A percentile compares a stretch with the other conserved stretches of the same genome.
These are phyloP conservation scores for Phrynocephalus versicolor DNA, from an alignment of 2,113 vertebrate genomes.

Conservation along the genomic window DNA sequence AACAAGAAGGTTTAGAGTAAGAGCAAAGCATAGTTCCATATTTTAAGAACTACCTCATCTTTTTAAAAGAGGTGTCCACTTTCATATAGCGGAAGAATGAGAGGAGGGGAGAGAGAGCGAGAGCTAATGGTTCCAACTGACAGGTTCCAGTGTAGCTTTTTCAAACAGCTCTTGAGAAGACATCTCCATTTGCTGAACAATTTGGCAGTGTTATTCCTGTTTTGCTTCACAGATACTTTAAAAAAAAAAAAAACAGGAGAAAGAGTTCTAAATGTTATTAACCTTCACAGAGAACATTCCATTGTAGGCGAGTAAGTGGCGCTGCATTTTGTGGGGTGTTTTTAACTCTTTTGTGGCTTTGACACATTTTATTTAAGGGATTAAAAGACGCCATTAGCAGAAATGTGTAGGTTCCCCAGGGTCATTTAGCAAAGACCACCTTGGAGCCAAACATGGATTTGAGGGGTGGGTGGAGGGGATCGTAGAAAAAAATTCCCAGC, in stretches of 20 bases:
- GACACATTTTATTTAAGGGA: constrained; percentile 39
- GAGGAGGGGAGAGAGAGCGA: neutral
- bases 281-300: constrained; percentile 24
- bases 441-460: neutral
- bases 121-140: neutral
- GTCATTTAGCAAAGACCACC: constrained; percentile 19
- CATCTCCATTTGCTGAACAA: constrained; percentile 13
- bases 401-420: constrained; percentile 33
- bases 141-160: neutral
- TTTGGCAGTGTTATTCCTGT: neutral
- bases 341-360: constrained; percentile 49
- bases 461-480: neutral
- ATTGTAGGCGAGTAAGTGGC: constrained; percentile 20
- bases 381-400: constrained; percentile 42
- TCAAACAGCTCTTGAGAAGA: constrained; percentile 19
- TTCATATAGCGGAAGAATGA: constrained; percentile 1
- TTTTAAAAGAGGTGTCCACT: neutral
- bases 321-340: too few species aligned
- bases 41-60: neutral
- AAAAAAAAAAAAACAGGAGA: constrained; percentile 16
- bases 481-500: too few species aligned
- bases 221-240: constrained; percentile 28
- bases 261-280: constrained; percentile 8
- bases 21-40: neutral
- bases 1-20: neutral